A percentile compares a stretch with the other conserved stretches of the same genome.
phyloP scores from a whole-genome alignment of 2,888 invertebrate species.

The Trissonchulus sp. region DNA sequence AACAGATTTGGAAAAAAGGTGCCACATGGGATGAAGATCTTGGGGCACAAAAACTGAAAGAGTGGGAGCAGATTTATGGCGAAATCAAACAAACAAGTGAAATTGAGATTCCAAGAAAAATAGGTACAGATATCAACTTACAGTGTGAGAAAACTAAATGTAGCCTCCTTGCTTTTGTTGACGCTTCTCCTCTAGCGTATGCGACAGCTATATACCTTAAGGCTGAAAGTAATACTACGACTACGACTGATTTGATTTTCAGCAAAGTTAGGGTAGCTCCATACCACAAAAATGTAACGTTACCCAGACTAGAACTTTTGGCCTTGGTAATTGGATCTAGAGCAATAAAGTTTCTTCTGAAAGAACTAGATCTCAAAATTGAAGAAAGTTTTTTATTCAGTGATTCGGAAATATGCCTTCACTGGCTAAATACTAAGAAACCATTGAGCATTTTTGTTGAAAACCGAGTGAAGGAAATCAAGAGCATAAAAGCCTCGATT shows the following conservation, averaged over 20 bases:
- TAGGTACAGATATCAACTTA: too few relatives aligned
- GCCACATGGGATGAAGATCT: conserved; percentile 1
- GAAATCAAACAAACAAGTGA: neutral
- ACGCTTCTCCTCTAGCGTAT: conserved; percentile 1
- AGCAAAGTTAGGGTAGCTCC: conserved; percentile 15
- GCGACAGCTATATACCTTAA: conserved; percentile 22
- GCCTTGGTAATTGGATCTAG: conserved; percentile 5
- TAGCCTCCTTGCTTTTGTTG: conserved; percentile 2
- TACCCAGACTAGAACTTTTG: conserved; percentile 12
- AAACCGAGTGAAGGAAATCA: conserved; percentile 18
- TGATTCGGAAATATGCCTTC: conserved; percentile 1
- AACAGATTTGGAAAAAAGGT: conserved; percentile 11
- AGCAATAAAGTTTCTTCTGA: too few relatives aligned
- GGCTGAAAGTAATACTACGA: neutral
- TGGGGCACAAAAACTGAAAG: neutral
- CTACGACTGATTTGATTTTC: conserved; percentile 1
- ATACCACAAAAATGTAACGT: neutral
- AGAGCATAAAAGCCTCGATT: conserved; percentile 2
- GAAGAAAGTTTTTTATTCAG: conserved; percentile 12
- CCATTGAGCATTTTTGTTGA: conserved; percentile 21
- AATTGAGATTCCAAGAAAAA: conserved; percentile 7
- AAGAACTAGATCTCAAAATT: too few relatives aligned
- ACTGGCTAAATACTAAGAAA: conserved; percentile 1
- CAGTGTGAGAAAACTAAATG: too few relatives aligned
- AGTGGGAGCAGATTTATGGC: conserved; percentile 3